Evolutionary conservation across 1,140 invertebrate genomes (phyloP), one percentile per base, ranked within the genome.

Genomic region (Hylaeus anthracinus): DNA sequence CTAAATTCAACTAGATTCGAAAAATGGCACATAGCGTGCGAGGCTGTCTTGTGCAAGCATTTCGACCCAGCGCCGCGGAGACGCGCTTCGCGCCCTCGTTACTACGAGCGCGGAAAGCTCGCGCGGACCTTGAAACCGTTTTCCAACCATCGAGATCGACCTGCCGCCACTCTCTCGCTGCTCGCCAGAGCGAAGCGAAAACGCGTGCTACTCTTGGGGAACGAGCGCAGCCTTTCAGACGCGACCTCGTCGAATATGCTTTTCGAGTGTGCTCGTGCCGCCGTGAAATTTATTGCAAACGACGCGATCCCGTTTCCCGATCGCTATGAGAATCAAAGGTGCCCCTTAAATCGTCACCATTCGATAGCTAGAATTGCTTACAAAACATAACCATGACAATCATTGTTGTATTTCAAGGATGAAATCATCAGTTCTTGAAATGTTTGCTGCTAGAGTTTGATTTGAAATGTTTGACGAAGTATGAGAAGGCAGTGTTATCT

Each of bases 1-100:
- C 0, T 26, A 26, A 26, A 26, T 26, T 26, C 26, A 26, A 26
- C 26, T 48, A 48, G 45, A 48, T 48, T 48, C 45, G 45, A 6
- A 48, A 48, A 48, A 48, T 48, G 45, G 45, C 45, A 8, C 45
- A 48, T 5, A 6, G 45, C 8, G 45, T 8, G 8, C 5, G 5
- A 64, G 60, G 82, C 55, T 58, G 70, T 63, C 15, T 88, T 88
- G 81, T 74, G 83, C 85, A 88, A 88, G 60, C 63, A 45, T 66
- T 81, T 53, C 60, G 85, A 87, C 72, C 81, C 61, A 55, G 78
- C 72, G 64, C 66, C 76, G 72, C 75, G 84, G 85, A 80, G 86
- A 83, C 80, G 85, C 80, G 85, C 84, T 78, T 87, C 83, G 88
- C 85, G 87, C 82, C 88, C 88, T 85, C 86, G 81, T 88, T 89